These are phyloP conservation scores for Dichetophora obliterata DNA, from an alignment of 2,888 invertebrate genomes.

Conservation along the genomic window DNA sequence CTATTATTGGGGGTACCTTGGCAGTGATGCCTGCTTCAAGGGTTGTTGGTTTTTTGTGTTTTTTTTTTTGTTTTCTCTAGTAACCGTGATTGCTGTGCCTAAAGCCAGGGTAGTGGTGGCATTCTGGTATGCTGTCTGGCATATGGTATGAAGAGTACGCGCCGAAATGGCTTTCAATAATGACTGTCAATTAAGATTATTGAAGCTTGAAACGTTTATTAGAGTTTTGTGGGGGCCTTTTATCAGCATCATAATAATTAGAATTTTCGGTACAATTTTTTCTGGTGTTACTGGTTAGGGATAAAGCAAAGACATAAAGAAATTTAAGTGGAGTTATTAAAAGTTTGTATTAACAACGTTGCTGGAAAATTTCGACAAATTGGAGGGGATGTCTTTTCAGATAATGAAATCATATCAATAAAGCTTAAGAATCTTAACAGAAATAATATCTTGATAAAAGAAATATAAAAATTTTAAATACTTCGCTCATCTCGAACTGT, in stretches of 20 bases:
- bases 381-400: too few species aligned
- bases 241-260: conserved; percentile 59
- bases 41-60: neutral
- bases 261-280: conserved; percentile 53
- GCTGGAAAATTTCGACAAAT: neutral
- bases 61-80: neutral
- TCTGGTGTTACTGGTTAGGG: neutral
- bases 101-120: too few species aligned
- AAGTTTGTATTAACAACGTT: conserved; percentile 29
- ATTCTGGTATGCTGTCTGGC: neutral
- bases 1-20: neutral
- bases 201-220: conserved; percentile 64
- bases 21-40: neutral
- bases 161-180: conserved; percentile 47
- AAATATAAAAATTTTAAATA: too few species aligned
- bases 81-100: conserved; percentile 12
- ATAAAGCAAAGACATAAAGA: neutral
- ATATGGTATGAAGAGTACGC: conserved; percentile 14
- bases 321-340: conserved; percentile 8
- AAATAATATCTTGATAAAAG: too few species aligned
- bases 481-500: too few species aligned
- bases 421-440: neutral
- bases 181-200: conserved; percentile 68
- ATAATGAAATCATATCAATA: neutral
- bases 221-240: conserved; percentile 65